Percentiles rank a stretch among this genome's conserved stretches.
Evolutionary conservation across 2,113 vertebrate species (phyloP).

Genomic region (Colistium nudipinnis): DNA sequence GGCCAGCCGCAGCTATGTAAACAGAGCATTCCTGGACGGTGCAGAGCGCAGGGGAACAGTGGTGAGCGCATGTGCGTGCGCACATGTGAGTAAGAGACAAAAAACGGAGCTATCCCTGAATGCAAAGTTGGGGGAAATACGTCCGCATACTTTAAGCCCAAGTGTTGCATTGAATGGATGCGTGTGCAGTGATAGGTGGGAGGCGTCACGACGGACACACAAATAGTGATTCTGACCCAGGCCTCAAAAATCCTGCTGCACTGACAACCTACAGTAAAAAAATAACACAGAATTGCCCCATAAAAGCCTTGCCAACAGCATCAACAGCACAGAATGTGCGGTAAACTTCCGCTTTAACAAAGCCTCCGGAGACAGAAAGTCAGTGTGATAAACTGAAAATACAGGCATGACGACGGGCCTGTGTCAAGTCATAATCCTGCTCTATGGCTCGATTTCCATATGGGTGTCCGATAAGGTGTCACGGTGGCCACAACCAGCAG

Average conservation of each 20-base stretch:
- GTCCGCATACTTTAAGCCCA: constrained; percentile 2
- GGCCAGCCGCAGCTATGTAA: constrained; percentile 67
- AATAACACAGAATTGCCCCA: constrained; percentile 38
- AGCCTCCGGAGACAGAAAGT: neutral
- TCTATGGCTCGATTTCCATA: constrained; percentile 32
- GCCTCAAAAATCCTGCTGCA: constrained; percentile 33
- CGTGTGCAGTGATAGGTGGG: constrained; percentile 17
- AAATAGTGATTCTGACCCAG: constrained; percentile 44
- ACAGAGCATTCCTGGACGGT: constrained; percentile 72
- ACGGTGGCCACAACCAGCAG: neutral
- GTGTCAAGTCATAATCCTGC: constrained; percentile 31
- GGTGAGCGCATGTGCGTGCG: neutral
- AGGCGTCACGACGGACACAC: constrained; percentile 22
- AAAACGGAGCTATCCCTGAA: neutral
- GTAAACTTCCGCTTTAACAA: constrained; percentile 26
- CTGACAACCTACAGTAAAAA: constrained; percentile 33
- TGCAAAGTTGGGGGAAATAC: neutral
- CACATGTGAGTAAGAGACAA: neutral
- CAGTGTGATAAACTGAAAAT: constrained; percentile 24
- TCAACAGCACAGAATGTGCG: neutral
- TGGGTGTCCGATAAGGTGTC: constrained; percentile 17
- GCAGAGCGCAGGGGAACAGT: constrained; percentile 13
- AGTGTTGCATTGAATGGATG: constrained; percentile 7
- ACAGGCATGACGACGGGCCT: constrained; percentile 27
- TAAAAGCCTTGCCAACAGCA: constrained; percentile 47